Conservation (phyloP, 2,888 invertebrate genomes). For the Quadriops clusia region DNA sequence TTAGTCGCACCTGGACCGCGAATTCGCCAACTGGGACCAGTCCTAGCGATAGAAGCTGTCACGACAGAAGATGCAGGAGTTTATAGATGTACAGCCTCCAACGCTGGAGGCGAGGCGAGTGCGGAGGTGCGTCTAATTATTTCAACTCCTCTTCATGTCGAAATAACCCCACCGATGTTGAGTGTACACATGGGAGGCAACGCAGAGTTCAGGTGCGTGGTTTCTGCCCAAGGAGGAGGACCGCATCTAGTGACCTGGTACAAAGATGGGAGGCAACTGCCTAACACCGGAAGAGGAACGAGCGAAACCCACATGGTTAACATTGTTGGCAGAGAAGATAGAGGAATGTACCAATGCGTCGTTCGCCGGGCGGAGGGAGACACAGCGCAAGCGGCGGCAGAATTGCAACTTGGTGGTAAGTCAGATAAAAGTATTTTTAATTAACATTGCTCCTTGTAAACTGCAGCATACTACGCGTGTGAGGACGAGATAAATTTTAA, state of each 20-base stretch:
- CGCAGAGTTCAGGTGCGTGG: conserved; percentile 56
- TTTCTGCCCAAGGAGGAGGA: conserved; percentile 43
- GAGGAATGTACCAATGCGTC: conserved; percentile 68
- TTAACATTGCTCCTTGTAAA: too few relatives aligned
- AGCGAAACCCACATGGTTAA: conserved; percentile 52
- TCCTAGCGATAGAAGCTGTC: conserved; percentile 58
- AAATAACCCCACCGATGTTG: conserved; percentile 51
- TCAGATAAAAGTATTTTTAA: conserved; percentile 13
- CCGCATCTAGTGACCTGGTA: conserved; percentile 41
- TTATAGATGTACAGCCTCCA: conserved; percentile 57
- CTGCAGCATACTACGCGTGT: too few relatives aligned
- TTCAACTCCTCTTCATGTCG: conserved; percentile 53
- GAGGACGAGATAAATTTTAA: too few relatives aligned
- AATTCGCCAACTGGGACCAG: conserved; percentile 53
- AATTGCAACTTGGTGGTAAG: conserved; percentile 60
- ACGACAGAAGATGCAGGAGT: conserved; percentile 55
- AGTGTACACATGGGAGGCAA: conserved; percentile 65
- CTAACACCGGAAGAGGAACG: conserved; percentile 51
- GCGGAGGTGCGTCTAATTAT: conserved; percentile 55
- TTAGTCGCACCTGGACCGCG: conserved; percentile 52
- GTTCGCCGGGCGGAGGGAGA: conserved; percentile 60
- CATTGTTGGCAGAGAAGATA: conserved; percentile 57
- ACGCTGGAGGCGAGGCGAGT: conserved; percentile 58
- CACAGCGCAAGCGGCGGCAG: conserved; percentile 64
- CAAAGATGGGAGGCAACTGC: conserved; percentile 56